Percentiles rank a stretch among this genome's conserved stretches.
Evolutionary conservation across 2,113 vertebrate species (phyloP).

Genomic region (Alethe diademata): DNA sequence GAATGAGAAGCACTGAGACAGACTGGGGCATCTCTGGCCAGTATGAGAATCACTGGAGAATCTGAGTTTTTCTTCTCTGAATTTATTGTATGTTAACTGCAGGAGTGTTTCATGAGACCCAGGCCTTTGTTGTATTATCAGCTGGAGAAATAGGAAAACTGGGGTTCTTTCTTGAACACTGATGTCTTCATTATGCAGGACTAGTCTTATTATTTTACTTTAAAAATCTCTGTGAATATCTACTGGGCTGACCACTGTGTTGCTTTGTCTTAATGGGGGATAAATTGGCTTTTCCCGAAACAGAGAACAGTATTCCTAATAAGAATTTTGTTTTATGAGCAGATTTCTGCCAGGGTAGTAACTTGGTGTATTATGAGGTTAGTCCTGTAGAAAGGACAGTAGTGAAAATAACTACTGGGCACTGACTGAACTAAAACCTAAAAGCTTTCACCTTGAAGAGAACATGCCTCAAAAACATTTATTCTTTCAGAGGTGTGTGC

Average conservation of each 20-base stretch:
- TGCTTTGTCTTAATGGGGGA: neutral
- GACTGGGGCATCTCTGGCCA: neutral
- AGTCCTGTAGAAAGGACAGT: neutral
- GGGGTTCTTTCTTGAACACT: neutral
- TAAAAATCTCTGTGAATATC: neutral
- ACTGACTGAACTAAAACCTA: neutral
- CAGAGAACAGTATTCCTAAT: neutral
- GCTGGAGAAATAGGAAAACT: neutral
- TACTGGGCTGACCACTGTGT: neutral
- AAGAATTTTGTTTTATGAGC: neutral
- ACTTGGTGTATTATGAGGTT: neutral
- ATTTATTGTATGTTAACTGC: neutral
- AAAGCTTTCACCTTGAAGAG: neutral
- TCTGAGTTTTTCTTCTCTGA: neutral
- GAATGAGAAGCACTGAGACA: neutral
- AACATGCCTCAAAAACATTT: neutral
- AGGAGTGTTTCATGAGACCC: neutral
- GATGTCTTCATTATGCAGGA: neutral
- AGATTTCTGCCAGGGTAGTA: neutral
- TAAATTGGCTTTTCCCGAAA: neutral
- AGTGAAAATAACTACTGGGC: neutral
- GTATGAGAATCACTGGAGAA: neutral
- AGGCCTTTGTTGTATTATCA: neutral
- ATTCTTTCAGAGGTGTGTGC: neutral
- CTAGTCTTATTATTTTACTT: neutral